Base-by-base conservation (phyloP, 2,797 vertebrate species). In the Tolypeutes matacus region DNA sequence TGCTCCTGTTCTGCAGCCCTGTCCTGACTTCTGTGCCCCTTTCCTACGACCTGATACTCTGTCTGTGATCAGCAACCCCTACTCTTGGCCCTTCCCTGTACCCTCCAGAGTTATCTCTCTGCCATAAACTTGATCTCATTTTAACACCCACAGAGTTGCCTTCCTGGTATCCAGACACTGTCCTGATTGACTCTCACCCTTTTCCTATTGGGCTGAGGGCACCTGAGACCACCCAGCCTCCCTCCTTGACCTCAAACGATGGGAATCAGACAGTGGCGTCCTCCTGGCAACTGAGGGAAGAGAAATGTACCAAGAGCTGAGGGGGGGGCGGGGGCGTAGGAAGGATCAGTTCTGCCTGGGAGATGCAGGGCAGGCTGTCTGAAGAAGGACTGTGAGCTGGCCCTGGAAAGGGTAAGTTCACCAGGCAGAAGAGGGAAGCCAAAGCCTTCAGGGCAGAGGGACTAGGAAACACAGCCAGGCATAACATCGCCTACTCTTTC, bases 401-500 rank as follows among this genome's bases (percentile, higher is more conserved):
- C 31, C 51, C 21, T n/a, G 2, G 34, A 31, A 49, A 39, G 23
- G 58, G 60, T 3, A 36, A 12, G 13, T 36, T 62, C 31, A 27
- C 49, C 1, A 5, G 29, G 21, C 39, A 39, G 21, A 86, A 60
- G 36, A 58, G 56, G 53, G 34, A 65, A 31, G 29, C 39, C 92
- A 49, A 17, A 31, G 46, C 25, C 46, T 64, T 36, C 7, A 13
- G 31, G 42, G 15, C 23, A 70, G 69, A 58, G 42, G 65, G 65
- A 18, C 7, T 36, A 29, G 56, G 49, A 85, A 78, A 39, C 1
- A 21, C 46, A n/a, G 34, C 36, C 27, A 65, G 15, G 25, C 39
- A 2, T 21, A 12, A 27, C 15, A 8, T 10, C 15, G 3, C 5
- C 11, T 0, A 1, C 53, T 15, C 2, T 31, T 84, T 58, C 34